A percentile compares a stretch with the other conserved stretches of the same genome.
Conservation (phyloP, 2,888 invertebrate genomes). For the Aleiodes testaceus region DNA sequence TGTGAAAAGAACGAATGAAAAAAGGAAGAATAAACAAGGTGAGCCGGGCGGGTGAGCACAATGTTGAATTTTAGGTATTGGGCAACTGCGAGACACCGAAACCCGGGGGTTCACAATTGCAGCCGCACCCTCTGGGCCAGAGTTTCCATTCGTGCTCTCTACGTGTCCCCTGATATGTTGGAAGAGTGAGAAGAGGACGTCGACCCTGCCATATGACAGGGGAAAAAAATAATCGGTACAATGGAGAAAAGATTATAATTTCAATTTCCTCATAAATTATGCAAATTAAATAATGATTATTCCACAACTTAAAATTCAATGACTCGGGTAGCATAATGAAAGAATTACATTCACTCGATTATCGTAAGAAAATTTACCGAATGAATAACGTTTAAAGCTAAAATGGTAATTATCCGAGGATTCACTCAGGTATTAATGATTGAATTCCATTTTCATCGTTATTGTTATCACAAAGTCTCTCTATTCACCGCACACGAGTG, state of each 20-base stretch:
- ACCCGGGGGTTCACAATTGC: constrained; percentile 44
- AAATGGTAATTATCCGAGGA: constrained; percentile 22
- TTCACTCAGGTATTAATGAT: constrained; percentile 28
- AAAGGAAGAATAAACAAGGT: constrained; percentile 39
- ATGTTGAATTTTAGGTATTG: constrained; percentile 33
- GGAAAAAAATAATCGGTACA: constrained; percentile 35
- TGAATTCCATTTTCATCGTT: constrained; percentile 28
- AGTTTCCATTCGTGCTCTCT: constrained; percentile 30
- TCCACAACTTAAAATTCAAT: background rate
- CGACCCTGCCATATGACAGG: constrained; percentile 30
- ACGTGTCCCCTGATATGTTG: too few species aligned
- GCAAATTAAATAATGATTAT: too few species aligned
- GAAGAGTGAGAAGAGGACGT: constrained; percentile 26
- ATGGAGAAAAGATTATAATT: too few species aligned
- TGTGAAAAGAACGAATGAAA: constrained; percentile 10
- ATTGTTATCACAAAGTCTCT: constrained; percentile 18
- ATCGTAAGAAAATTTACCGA: constrained; percentile 1
- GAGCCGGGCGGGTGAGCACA: constrained; percentile 38
- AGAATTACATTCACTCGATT: background rate
- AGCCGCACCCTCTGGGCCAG: constrained; percentile 45
- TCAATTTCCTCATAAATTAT: too few species aligned
- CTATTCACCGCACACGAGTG: constrained; percentile 43
- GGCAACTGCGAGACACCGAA: constrained; percentile 15
- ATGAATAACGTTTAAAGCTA: background rate
- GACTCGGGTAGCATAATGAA: too few species aligned